Evolutionary conservation across 2,113 vertebrate genomes (phyloP).

Genomic region (Eudyptes chrysolophus): DNA sequence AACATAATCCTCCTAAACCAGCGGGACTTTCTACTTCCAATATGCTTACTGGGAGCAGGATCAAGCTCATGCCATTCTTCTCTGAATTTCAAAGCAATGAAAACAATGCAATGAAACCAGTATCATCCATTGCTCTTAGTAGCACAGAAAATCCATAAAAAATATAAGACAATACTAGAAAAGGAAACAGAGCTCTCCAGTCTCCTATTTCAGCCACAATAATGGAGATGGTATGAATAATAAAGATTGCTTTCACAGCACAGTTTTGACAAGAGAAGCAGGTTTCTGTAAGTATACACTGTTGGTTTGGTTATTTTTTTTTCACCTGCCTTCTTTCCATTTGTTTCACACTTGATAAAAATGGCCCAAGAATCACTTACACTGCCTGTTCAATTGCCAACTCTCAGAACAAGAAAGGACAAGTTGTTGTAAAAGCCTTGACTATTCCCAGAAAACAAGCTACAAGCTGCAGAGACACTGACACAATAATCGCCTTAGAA

Average conservation of each 20-base stretch:
- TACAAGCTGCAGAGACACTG: slow-evolving; percentile 27
- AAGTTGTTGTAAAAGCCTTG: slow-evolving; percentile 39
- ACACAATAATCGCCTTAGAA: slow-evolving; percentile 46
- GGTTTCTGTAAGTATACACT: background rate
- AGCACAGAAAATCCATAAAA: background rate
- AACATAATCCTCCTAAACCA: background rate
- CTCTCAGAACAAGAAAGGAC: slow-evolving; percentile 61
- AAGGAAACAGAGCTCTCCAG: background rate
- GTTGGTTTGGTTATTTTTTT: background rate
- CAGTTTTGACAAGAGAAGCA: background rate
- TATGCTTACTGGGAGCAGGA: background rate
- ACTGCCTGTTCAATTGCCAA: slow-evolving; percentile 25
- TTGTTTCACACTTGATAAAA: slow-evolving; percentile 39
- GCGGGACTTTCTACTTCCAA: background rate
- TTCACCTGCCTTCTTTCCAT: background rate
- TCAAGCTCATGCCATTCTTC: background rate
- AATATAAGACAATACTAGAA: background rate
- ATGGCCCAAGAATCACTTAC: background rate
- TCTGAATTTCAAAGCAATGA: background rate
- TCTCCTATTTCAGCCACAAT: background rate
- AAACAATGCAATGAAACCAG: background rate
- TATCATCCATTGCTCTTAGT: background rate
- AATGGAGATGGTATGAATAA: background rate
- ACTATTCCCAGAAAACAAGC: slow-evolving; percentile 30
- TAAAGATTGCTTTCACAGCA: background rate